Evolutionary conservation across 2,113 vertebrate genomes (phyloP).

Genomic region (Balaenoptera acutorostrata): DNA sequence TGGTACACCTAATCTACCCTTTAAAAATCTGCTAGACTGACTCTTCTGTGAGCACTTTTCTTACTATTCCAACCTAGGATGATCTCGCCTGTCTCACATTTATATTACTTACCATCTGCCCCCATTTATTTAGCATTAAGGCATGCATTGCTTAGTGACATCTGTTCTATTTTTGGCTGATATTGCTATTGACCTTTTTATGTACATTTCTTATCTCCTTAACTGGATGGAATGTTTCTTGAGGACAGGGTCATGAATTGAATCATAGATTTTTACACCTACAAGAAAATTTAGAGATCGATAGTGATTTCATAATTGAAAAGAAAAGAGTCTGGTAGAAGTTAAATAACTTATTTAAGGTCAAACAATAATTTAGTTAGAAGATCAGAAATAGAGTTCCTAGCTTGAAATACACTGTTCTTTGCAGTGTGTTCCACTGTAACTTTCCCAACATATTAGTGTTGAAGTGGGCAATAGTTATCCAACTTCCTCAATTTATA

Average conservation of each 20-base stretch:
- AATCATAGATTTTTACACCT: slow-evolving; percentile 64
- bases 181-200: slow-evolving; percentile 65
- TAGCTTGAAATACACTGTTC: slow-evolving; percentile 42
- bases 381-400: slow-evolving; percentile 35
- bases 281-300: slow-evolving; percentile 63
- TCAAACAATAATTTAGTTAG: slow-evolving; percentile 68
- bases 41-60: not conserved
- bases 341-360: slow-evolving; percentile 61
- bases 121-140: slow-evolving; percentile 46
- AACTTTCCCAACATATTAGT: slow-evolving; percentile 41
- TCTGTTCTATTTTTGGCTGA: slow-evolving; percentile 69
- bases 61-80: not conserved
- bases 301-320: slow-evolving; percentile 50
- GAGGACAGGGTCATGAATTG: slow-evolving; percentile 67
- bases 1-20: not conserved
- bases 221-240: slow-evolving; percentile 63
- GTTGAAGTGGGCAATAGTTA: slow-evolving; percentile 17
- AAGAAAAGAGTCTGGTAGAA: slow-evolving; percentile 44
- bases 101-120: slow-evolving; percentile 46
- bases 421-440: not conserved
- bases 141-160: slow-evolving; percentile 61
- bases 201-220: slow-evolving; percentile 57
- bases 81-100: slow-evolving; percentile 4
- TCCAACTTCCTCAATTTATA: slow-evolving; percentile 21
- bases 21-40: not conserved